Evolutionary conservation across 2,113 vertebrate genomes (phyloP).

Genomic region (Podilymbus podiceps): DNA sequence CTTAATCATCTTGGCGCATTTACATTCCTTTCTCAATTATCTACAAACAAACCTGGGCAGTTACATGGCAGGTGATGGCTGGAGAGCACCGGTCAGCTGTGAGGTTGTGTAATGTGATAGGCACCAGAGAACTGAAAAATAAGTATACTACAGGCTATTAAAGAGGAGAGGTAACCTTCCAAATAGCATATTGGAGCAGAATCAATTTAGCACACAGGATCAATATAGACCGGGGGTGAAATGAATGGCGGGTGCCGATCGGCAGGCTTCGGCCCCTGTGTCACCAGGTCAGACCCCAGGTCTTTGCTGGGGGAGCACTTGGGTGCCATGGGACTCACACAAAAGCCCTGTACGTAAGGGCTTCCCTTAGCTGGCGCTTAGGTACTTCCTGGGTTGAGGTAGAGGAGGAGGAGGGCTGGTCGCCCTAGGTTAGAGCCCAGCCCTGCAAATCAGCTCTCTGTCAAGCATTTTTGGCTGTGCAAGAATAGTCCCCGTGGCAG

Average conservation of each 20-base stretch:
- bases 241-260: neutral
- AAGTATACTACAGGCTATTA: neutral
- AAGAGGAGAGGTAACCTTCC: neutral
- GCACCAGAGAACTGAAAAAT: neutral
- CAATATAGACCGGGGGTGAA: neutral
- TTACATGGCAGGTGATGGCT: neutral
- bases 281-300: neutral
- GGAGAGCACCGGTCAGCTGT: neutral
- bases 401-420: neutral
- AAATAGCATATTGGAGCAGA: neutral
- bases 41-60: constrained; percentile 30
- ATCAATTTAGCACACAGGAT: neutral
- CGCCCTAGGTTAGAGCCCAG: neutral
- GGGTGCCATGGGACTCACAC: neutral
- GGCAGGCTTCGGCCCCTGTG: neutral
- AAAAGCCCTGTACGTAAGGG: fast-evolving
- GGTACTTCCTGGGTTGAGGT: neutral
- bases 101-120: neutral
- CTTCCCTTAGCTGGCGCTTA: neutral
- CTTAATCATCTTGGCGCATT: constrained; percentile 46
- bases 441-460: neutral
- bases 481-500: neutral
- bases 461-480: neutral
- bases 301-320: neutral
- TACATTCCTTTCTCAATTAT: constrained; percentile 56